A percentile compares a stretch with the other conserved stretches of the same genome.
Conservation (phyloP, 2,888 invertebrate genomes). For the Cantharis nigra region DNA sequence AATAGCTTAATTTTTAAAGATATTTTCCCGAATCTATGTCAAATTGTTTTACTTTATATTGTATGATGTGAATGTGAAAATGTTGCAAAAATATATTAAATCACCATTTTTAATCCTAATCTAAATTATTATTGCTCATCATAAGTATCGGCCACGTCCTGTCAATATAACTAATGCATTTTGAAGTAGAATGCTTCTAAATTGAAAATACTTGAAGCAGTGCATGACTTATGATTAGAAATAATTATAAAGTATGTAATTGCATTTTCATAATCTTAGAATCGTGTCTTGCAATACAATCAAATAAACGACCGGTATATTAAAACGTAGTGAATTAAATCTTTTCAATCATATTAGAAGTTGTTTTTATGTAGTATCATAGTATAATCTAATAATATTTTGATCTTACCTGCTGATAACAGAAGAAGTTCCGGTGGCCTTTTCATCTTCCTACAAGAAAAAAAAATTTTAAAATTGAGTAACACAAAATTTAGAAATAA, state of each 20-base stretch:
- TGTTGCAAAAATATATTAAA: too few relatives aligned
- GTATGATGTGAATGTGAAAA: too few relatives aligned
- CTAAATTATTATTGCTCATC: not conserved
- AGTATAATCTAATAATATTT: not conserved
- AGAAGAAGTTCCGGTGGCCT: constrained; percentile 59
- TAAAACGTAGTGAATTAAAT: not conserved
- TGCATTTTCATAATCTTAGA: not conserved
- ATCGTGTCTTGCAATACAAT: not conserved
- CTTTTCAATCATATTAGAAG: not conserved
- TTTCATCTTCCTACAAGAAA: constrained; percentile 53
- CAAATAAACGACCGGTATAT: not conserved
- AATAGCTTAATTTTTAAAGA: too few relatives aligned
- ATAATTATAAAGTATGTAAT: not conserved
- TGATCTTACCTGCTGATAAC: constrained; percentile 58
- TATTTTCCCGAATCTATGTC: too few relatives aligned
- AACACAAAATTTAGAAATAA: constrained; percentile 1
- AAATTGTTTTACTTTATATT: too few relatives aligned
- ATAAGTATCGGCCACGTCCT: not conserved
- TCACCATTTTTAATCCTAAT: too few relatives aligned
- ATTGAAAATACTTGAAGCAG: not conserved
- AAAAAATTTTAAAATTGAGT: constrained; percentile 9
- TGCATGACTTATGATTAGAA: not conserved
- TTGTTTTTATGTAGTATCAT: not conserved
- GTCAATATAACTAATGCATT: not conserved
- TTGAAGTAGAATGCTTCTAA: not conserved